Evolutionary conservation across 1,140 invertebrate genomes (phyloP).

Genomic region (Oncopeltus fasciatus): DNA sequence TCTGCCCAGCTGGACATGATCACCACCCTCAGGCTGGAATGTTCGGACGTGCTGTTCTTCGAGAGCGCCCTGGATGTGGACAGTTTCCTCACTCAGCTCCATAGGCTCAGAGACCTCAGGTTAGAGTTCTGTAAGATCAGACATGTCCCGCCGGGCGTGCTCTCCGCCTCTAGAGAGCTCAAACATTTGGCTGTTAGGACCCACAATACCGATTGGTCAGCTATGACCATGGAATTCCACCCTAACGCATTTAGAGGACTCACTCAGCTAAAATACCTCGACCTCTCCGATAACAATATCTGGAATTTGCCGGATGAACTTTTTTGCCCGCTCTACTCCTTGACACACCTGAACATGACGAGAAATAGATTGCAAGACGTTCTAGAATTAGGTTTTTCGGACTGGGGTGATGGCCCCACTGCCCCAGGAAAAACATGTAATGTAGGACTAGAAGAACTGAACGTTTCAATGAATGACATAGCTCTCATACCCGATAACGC

Average conservation of each 20-base stretch:
- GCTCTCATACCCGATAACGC: constrained; percentile 48
- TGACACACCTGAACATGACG: constrained; percentile 56
- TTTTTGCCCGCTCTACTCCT: constrained; percentile 55
- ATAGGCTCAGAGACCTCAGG: constrained; percentile 47
- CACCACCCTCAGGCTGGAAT: constrained; percentile 51
- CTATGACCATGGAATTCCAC: constrained; percentile 58
- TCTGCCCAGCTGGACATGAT: constrained; percentile 46
- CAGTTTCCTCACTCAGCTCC: constrained; percentile 48
- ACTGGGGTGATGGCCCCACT: constrained; percentile 35
- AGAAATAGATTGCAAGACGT: constrained; percentile 65
- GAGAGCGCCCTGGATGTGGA: constrained; percentile 50
- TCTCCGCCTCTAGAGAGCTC: constrained; percentile 48
- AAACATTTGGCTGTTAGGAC: constrained; percentile 52
- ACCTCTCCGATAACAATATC: constrained; percentile 67
- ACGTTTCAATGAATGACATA: constrained; percentile 60
- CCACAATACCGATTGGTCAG: constrained; percentile 65
- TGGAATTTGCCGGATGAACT: constrained; percentile 56
- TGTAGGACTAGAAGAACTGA: constrained; percentile 47
- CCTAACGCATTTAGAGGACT: constrained; percentile 52
- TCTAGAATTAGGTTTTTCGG: constrained; percentile 51
- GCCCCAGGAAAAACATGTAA: constrained; percentile 42
- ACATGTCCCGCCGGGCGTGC: constrained; percentile 49
- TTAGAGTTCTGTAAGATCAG: constrained; percentile 68
- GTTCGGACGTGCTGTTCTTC: constrained; percentile 65
- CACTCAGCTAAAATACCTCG: constrained; percentile 47